Evolutionary conservation across 2,797 vertebrate species (phyloP).

Genomic region (Alfaro cultratus): DNA sequence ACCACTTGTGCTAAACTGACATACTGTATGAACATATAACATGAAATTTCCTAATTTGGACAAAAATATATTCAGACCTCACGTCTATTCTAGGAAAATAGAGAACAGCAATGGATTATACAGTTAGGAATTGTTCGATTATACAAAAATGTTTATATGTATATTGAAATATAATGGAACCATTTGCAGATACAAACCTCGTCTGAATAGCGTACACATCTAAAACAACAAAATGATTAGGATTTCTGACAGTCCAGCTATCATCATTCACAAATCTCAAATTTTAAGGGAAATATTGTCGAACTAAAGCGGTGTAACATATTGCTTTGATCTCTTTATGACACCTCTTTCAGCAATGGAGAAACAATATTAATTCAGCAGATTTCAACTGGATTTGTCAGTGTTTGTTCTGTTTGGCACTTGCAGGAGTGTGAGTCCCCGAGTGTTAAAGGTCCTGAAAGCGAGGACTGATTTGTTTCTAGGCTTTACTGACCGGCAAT

Average conservation of each 20-base stretch:
- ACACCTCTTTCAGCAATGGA: constrained; percentile 21
- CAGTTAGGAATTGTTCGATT: constrained; percentile 57
- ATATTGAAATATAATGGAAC: constrained; percentile 26
- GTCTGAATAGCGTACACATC: constrained; percentile 31
- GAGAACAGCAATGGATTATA: constrained; percentile 71
- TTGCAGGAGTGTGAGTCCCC: constrained; percentile 26
- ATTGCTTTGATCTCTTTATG: constrained; percentile 59
- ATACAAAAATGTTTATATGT: constrained; percentile 64
- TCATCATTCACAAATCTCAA: constrained; percentile 45
- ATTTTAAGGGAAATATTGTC: constrained; percentile 30
- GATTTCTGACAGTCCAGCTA: constrained; percentile 73
- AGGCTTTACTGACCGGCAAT: background rate
- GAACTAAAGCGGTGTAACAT: constrained; percentile 19
- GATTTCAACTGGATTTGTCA: constrained; percentile 13
- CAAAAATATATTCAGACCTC: constrained; percentile 77
- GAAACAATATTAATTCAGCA: constrained; percentile 7
- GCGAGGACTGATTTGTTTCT: constrained; percentile 12
- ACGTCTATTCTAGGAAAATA: constrained; percentile 78
- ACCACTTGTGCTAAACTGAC: constrained; percentile 51
- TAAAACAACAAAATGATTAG: constrained; percentile 47
- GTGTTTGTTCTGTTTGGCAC: constrained; percentile 45
- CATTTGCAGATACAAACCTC: constrained; percentile 52
- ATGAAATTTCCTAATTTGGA: constrained; percentile 59
- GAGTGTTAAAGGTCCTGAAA: background rate
- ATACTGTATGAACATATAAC: constrained; percentile 42